Percentiles rank a stretch among this genome's conserved stretches.
These are phyloP conservation scores for Luscinia megarhynchos DNA, from an alignment of 2,797 vertebrate genomes.

Conservation along the genomic window DNA sequence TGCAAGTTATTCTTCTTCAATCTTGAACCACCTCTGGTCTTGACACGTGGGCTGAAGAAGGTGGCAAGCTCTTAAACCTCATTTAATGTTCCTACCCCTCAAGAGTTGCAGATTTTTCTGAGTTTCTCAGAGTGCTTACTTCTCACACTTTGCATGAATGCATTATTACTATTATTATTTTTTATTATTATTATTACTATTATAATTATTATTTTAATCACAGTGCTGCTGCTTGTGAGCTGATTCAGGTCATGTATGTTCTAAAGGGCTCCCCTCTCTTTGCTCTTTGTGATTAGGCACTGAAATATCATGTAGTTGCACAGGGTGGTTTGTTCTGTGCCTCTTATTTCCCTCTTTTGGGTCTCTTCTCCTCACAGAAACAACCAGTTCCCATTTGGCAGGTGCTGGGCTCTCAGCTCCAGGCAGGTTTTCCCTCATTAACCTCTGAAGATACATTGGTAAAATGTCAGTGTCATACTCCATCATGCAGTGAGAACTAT, in stretches of 20 bases:
- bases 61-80: neutral
- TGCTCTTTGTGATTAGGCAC: accelerated
- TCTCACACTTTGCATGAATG: neutral
- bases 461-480: neutral
- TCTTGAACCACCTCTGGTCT: neutral
- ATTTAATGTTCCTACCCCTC: neutral
- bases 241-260: neutral
- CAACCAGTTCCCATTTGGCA: accelerated
- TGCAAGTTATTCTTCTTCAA: neutral
- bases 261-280: neutral
- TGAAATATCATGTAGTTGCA: accelerated
- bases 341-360: neutral
- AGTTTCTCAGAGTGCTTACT: neutral
- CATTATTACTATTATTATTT: no score
- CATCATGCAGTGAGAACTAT: neutral
- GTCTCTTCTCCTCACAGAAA: neutral
- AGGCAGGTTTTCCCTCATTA: neutral
- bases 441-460: neutral
- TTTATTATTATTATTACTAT: neutral
- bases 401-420: neutral
- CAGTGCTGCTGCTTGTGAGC: neutral
- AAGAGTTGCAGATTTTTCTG: neutral
- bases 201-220: neutral
- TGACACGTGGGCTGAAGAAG: neutral
- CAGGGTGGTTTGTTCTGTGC: neutral